phyloP scores from a whole-genome alignment of 2,888 invertebrate species.

The Latheticus oryzae region DNA sequence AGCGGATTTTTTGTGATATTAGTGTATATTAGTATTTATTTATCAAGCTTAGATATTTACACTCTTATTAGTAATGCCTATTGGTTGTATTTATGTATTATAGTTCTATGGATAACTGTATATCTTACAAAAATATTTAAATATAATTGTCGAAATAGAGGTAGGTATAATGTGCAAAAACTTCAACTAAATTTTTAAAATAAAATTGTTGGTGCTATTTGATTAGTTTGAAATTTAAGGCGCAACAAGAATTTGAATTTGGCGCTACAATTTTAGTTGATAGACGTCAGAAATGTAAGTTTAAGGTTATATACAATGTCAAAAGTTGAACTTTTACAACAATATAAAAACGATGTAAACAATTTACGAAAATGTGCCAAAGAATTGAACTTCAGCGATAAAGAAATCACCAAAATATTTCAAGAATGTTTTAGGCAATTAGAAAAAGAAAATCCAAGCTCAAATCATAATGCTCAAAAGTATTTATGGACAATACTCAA shows the following conservation, averaged over 20 bases:
- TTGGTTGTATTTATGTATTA: slow-evolving; percentile 46
- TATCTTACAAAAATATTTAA: too few relatives aligned
- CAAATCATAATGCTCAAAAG: slow-evolving; percentile 49
- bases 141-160: too few relatives aligned
- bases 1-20: slow-evolving; percentile 63
- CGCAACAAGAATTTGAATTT: too few relatives aligned
- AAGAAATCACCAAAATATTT: slow-evolving; percentile 73
- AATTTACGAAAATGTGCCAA: slow-evolving; percentile 71
- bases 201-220: background rate
- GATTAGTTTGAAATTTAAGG: too few relatives aligned
- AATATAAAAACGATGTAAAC: slow-evolving; percentile 71
- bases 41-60: slow-evolving; percentile 44
- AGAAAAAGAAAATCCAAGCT: slow-evolving; percentile 53
- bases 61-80: slow-evolving; percentile 44
- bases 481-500: slow-evolving; percentile 35
- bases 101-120: slow-evolving; percentile 46
- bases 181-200: slow-evolving; percentile 12
- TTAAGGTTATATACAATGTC: slow-evolving; percentile 55
- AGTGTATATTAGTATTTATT: slow-evolving; percentile 56
- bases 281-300: too few relatives aligned
- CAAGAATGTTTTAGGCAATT: slow-evolving; percentile 68
- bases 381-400: slow-evolving; percentile 71
- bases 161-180: slow-evolving; percentile 5
- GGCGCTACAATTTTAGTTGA: too few relatives aligned
- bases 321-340: slow-evolving; percentile 63